Evolutionary conservation across 2,888 invertebrate genomes (phyloP), one percentile per base, ranked within the genome.

Genomic region (Melanotus villosus): DNA sequence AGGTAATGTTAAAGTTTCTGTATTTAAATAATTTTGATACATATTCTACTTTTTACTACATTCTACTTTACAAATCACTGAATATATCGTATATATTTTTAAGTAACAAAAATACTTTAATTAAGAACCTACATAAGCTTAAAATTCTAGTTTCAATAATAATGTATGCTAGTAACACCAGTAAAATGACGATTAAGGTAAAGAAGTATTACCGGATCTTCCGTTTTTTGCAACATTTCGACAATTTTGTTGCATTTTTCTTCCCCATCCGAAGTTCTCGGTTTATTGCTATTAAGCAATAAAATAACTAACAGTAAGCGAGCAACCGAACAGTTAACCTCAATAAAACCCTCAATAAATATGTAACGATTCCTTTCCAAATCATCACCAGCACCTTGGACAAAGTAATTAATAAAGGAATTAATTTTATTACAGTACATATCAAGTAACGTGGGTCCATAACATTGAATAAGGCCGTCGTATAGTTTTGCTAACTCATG

Each of bases 281-380:
- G 34, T 9, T 19, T 16, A 18, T 26, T n/a, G 1, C 23, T 19
- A 3, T 59, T 32, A 7, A 68, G 32, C 14, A 68, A 54, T 16
- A 68, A 45, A 41, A 68, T 34, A 3, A 30, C 59, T 19, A 68
- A 34, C 6, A 65, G 7, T 3, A 59, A 34, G 10, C 41, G 43
- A 23, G 23, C 5, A 30, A 43, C n/a, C 2, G 58, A 64, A 2
- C n/a, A 18, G n/a, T 9, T 19, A 1, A 54, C 12, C 9, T 26
- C 2, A 16, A 64, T n/a, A 32, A 64, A 26, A 26, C 18, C 41
- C 14, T 64, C 54, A 14, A 47, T 43, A 7, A 64, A 43, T 10
- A 10, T 12, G 3, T 41, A 54, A 6, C 16, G 16, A 41, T 41
- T 18, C 16, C 23, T 12, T 23, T 47, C 26, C 21, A 3, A 21